Evolutionary conservation across 2,113 vertebrate genomes (phyloP).

Genomic region (Sylvilagus bachmani): DNA sequence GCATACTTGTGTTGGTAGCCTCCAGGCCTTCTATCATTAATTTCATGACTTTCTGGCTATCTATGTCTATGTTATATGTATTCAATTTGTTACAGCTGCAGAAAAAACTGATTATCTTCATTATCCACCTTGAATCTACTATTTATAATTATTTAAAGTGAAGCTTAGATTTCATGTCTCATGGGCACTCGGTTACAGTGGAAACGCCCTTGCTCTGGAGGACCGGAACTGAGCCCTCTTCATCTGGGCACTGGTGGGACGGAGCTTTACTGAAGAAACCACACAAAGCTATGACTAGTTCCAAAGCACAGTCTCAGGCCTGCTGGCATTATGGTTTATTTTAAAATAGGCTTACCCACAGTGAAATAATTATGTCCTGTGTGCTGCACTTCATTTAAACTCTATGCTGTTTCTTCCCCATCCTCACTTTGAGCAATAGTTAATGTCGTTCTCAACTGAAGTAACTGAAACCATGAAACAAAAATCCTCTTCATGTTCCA

Average conservation of each 20-base stretch:
- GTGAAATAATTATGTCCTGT: background rate
- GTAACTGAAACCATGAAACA: background rate
- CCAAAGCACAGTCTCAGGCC: background rate
- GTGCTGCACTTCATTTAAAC: background rate
- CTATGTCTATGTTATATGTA: background rate
- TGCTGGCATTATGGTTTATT: background rate
- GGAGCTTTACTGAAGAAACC: background rate
- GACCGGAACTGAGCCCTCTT: background rate
- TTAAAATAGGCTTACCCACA: background rate
- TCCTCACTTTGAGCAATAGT: background rate
- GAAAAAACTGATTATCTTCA: background rate
- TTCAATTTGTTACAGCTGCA: background rate
- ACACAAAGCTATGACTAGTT: background rate
- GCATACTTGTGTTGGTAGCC: background rate
- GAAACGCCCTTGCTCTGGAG: background rate
- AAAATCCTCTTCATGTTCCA: background rate
- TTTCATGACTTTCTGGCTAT: too few relatives aligned
- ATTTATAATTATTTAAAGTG: background rate
- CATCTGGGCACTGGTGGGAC: accelerated
- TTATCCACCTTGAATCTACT: background rate
- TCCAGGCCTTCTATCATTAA: background rate
- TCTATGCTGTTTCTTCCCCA: background rate
- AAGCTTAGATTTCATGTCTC: background rate
- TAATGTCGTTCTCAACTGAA: background rate
- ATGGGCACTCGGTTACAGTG: background rate